phyloP scores from a whole-genome alignment of 1,140 invertebrate species.

The Zaprionus tsacasi region DNA sequence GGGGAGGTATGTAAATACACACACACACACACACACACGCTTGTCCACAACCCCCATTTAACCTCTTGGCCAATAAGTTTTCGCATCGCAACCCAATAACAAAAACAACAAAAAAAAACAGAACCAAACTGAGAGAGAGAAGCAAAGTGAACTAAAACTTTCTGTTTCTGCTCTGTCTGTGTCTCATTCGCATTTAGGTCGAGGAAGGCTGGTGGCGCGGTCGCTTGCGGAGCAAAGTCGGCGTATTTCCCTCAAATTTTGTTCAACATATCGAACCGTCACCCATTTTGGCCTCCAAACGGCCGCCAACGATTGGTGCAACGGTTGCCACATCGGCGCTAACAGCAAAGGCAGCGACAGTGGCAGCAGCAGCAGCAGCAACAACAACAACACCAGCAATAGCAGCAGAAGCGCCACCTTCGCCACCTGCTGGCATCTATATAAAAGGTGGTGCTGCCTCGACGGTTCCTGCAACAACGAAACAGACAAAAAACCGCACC shows the following conservation, averaged over 20 bases:
- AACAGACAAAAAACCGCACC: constrained; percentile 67
- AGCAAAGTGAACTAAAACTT: constrained; percentile 17
- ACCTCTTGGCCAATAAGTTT: constrained; percentile 73
- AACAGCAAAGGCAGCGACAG: constrained; percentile 49
- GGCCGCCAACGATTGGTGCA: constrained; percentile 77
- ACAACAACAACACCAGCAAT: constrained; percentile 21
- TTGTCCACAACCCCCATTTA: constrained; percentile 66
- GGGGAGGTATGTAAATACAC: constrained; percentile 88
- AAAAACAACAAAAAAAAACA: constrained; percentile 23
- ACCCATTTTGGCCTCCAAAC: constrained; percentile 78
- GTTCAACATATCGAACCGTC: constrained; percentile 88
- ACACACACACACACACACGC: background rate
- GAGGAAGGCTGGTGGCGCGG: constrained; percentile 97
- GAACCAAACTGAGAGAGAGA: background rate
- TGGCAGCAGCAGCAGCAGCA: constrained; percentile 25
- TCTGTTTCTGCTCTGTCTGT: constrained; percentile 39
- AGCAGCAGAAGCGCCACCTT: constrained; percentile 20
- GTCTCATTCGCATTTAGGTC: constrained; percentile 75
- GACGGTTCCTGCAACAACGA: constrained; percentile 37
- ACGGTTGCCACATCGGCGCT: constrained; percentile 56
- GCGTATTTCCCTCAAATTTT: constrained; percentile 97
- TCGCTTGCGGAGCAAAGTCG: constrained; percentile 89
- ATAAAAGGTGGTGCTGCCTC: background rate
- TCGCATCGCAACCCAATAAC: constrained; percentile 24
- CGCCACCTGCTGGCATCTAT: too few relatives aligned